Evolutionary conservation across 2,113 vertebrate species (phyloP), one percentile per base, ranked within the genome.

Genomic region (Morone saxatilis): DNA sequence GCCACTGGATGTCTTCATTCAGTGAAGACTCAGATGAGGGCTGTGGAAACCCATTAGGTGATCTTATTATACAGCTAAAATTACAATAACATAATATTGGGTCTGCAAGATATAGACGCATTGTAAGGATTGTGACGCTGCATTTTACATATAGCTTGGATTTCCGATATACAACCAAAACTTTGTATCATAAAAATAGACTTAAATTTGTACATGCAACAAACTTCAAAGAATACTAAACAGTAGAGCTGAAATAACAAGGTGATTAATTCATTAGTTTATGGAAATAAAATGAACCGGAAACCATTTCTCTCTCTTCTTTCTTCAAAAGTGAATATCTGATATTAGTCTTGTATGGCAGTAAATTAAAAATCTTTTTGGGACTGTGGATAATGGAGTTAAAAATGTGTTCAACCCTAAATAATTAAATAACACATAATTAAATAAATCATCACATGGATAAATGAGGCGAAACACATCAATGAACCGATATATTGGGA

Each of bases 1-100:
- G 87, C 91, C 92, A 86, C 82, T 51, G 62, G 43, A 76, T 81
- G 62, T 85, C 80, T 88, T 65, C 68, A 76, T 84, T 79, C 62
- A 71, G 77, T 62, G 56, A 68, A 85, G 78, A 81, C 85, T 82
- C 77, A 50, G 80, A 84, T 47, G 77, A 90, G 67, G 31, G 73
- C 85, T 80, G 67, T 38, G 48, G 73, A 81, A 83, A 88, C 31
- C 60, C 81, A 80, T 87, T 82, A 76, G 74, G 69, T 70, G 81
- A 71, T 59, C 19, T 76, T 48, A 81, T 74, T 86, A 85, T 69
- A 73, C 71, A 56, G 76, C 81, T 81, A 72, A 78, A 78, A 76
- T 88, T 71, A 86, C 71, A 71, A 48, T 45, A 80, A 72, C 68
- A 54, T 43, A 66, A 56, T 50, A 86, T 38, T 31, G 36, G 13